These are phyloP conservation scores for Taeniopygia guttata DNA, from an alignment of 2,797 vertebrate species.

Conservation along the genomic window DNA sequence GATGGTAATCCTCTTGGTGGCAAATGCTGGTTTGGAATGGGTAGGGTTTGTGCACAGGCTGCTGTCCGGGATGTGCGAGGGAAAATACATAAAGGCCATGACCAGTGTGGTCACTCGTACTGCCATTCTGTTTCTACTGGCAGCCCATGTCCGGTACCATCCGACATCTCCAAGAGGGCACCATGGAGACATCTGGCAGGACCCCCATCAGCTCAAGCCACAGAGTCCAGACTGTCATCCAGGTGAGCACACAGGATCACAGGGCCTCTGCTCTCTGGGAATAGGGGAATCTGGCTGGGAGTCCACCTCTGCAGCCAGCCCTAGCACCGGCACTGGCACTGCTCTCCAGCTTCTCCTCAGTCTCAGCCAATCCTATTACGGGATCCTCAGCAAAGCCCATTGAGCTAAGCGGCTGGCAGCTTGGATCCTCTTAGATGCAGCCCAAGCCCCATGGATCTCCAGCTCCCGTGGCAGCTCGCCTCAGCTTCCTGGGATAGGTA, in stretches of 20 bases:
- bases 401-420: not conserved
- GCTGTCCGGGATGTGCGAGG: fast-evolving
- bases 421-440: constrained; percentile 22
- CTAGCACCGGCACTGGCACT: fast-evolving
- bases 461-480: not conserved
- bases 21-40: not conserved
- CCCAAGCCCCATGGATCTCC: not conserved
- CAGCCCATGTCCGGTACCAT: fast-evolving
- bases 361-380: not conserved
- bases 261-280: not conserved
- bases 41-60: not conserved
- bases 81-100: not conserved
- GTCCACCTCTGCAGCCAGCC: not conserved
- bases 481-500: fast-evolving
- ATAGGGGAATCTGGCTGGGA: fast-evolving
- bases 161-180: not conserved
- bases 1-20: not conserved
- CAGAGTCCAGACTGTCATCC: constrained; percentile 78
- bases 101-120: not conserved
- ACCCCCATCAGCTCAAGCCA: constrained; percentile 66
- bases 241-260: constrained; percentile 72
- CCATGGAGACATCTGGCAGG: constrained; percentile 83
- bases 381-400: constrained; percentile 25
- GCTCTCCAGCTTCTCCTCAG: not conserved
- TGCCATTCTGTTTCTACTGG: not conserved